Evolutionary conservation across 2,888 invertebrate genomes (phyloP).

Genomic region (Ernsta delagoae): DNA sequence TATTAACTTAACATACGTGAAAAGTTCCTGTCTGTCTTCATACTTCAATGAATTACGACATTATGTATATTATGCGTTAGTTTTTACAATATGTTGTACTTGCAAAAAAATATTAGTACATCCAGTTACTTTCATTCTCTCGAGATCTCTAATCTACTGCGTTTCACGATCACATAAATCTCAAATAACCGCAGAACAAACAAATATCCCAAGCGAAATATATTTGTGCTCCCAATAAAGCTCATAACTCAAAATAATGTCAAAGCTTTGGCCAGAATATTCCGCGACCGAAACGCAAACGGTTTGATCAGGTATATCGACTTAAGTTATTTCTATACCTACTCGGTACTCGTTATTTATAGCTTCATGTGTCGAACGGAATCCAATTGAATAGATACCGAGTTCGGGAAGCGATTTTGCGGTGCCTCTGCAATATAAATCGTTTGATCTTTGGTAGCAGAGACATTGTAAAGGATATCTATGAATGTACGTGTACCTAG

Average conservation of each 20-base stretch:
- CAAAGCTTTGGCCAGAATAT: conserved; percentile 7
- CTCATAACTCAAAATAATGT: conserved; percentile 3
- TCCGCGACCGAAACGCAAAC: background rate
- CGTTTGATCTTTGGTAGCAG: conserved; percentile 2
- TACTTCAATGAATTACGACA: too few relatives aligned
- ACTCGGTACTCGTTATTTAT: conserved; percentile 11
- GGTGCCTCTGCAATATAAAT: conserved; percentile 4
- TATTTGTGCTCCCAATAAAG: background rate
- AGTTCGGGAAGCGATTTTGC: conserved; percentile 8
- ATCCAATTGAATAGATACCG: conserved; percentile 5
- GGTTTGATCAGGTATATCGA: conserved; percentile 7
- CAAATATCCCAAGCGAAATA: background rate
- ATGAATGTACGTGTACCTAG: too few relatives aligned
- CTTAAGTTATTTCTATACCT: conserved; percentile 9
- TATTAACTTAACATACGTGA: too few relatives aligned
- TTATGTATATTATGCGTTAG: too few relatives aligned
- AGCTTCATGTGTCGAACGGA: conserved; percentile 8
- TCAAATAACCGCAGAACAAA: conserved; percentile 4
- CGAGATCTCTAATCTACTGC: background rate
- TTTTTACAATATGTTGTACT: too few relatives aligned
- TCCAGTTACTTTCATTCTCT: background rate
- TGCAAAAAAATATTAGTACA: too few relatives aligned
- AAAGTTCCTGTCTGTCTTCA: too few relatives aligned
- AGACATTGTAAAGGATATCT: background rate
- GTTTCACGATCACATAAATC: background rate